Evolutionary conservation across 2,888 invertebrate species (phyloP).

Genomic region (Sphaerolaimus hirsutus): DNA sequence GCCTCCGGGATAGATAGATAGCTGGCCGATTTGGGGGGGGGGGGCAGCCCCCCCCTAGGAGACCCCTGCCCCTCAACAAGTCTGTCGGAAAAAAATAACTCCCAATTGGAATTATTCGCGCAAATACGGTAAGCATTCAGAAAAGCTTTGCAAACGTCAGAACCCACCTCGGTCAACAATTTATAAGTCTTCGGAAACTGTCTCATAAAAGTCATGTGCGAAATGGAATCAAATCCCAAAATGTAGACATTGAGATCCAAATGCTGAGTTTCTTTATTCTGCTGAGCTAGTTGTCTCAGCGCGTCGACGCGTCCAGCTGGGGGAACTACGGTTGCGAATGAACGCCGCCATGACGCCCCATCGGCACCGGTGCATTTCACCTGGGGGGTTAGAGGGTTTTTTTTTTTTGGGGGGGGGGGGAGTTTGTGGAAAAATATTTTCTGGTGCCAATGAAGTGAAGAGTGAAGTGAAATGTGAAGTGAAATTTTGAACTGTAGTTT

Average conservation of each 20-base stretch:
- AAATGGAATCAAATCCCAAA: constrained; percentile 62
- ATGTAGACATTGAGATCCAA: neutral
- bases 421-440: neutral
- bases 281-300: neutral
- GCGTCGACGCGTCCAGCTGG: neutral
- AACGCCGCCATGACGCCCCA: neutral
- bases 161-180: constrained; percentile 34
- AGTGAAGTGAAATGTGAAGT: neutral
- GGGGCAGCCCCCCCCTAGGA: no score
- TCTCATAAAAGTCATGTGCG: constrained; percentile 52
- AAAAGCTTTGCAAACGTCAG: no score
- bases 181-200: constrained; percentile 50
- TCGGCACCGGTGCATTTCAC: neutral
- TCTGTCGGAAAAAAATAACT: no score
- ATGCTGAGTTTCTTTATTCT: neutral
- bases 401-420: neutral
- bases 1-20: no score
- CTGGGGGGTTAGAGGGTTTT: neutral
- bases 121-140: neutral
- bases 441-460: no score
- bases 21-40: no score
- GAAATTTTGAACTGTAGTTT: neutral
- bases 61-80: no score
- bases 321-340: neutral
- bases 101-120: neutral